Base-by-base conservation (phyloP, 2,888 invertebrate species). In the Hirtodrosophila duncani region DNA sequence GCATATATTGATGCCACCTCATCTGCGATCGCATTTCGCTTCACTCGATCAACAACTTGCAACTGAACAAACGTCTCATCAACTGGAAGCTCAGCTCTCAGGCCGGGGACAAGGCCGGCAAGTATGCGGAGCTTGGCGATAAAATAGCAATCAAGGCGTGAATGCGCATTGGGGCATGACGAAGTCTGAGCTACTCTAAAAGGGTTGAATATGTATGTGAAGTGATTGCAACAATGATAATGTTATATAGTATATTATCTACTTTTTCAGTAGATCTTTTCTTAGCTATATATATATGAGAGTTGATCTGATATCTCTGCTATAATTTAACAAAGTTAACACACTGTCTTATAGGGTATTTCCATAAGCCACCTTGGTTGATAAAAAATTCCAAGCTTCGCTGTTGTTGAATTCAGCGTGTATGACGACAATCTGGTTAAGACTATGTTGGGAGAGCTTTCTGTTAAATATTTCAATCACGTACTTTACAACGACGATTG, bases 21-120 rank as follows among this genome's bases (percentile, higher is more conserved):
- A 52, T 9, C 36, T 30, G 26, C n/a, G 42, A 14, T 37, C 37
- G 64, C 81, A 81, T 70, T 72, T 69, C 52, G 49, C 33, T 43
- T 48, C 52, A 46, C 31, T 60, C 53, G 62, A 56, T 58, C 70
- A 71, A 63, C 68, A 63, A 63, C 60, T 59, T 42, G 51, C 38
- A 62, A 77, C 75, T 77, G 75, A 44, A 17, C 53, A 49, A 36
- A 27, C n/a, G 20, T 17, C 21, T 2, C 21, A 8, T 0, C 26
- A 18, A 24, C 8, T 20, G 11, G 29, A 26, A 50, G 34, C 30
- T 17, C 34, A 33, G n/a, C 39, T 29, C 18, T 21, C 11, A 29
- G 20, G 11, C 45, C 31, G 39, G 45, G 4, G 5, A 4, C 67
- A 51, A 70, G 78, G 78, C 66, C 56, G 63, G 41, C 62, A 31